phyloP scores from a whole-genome alignment of 2,888 invertebrate genomes.

The Drosophila diplacantha region DNA sequence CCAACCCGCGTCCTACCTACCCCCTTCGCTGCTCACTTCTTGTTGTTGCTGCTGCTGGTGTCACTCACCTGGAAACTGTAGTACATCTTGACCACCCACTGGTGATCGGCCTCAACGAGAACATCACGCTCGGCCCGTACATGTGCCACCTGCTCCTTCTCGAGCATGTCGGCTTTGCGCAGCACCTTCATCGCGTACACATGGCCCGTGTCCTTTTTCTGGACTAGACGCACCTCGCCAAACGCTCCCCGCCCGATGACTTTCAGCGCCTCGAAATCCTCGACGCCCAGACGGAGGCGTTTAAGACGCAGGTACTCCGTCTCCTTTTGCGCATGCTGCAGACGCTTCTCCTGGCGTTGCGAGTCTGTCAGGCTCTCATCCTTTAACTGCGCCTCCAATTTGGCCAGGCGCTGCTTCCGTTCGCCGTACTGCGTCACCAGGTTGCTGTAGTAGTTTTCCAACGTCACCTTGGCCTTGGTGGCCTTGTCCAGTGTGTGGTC shows the following conservation, averaged over 20 bases:
- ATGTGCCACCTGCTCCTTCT: constrained; percentile 98
- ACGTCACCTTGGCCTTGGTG: constrained; percentile 98
- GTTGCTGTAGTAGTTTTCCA: constrained; percentile 99
- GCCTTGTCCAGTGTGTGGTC: constrained; percentile 99
- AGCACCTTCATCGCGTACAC: constrained; percentile 99
- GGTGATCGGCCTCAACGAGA: constrained; percentile 98
- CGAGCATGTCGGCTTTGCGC: constrained; percentile 98
- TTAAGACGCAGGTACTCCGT: constrained; percentile 98
- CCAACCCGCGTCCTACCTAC: neutral
- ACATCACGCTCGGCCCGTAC: constrained; percentile 99
- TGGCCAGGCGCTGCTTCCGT: constrained; percentile 94
- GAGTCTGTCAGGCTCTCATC: constrained; percentile 96
- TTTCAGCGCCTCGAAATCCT: constrained; percentile 99
- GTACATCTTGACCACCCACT: constrained; percentile 99
- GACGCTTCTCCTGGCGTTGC: constrained; percentile 90
- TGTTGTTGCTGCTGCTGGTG: constrained; percentile 14
- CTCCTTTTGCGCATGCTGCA: constrained; percentile 98
- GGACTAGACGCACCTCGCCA: constrained; percentile 97
- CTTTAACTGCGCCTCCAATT: constrained; percentile 96
- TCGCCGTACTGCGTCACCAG: constrained; percentile 98
- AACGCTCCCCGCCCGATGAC: constrained; percentile 95
- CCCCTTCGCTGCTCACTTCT: constrained; percentile 1
- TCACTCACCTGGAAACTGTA: constrained; percentile 90
- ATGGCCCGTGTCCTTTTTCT: constrained; percentile 99
- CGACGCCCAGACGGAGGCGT: constrained; percentile 95